phyloP scores from a whole-genome alignment of 2,888 invertebrate genomes.

The Cordylochernes scorpioides region DNA sequence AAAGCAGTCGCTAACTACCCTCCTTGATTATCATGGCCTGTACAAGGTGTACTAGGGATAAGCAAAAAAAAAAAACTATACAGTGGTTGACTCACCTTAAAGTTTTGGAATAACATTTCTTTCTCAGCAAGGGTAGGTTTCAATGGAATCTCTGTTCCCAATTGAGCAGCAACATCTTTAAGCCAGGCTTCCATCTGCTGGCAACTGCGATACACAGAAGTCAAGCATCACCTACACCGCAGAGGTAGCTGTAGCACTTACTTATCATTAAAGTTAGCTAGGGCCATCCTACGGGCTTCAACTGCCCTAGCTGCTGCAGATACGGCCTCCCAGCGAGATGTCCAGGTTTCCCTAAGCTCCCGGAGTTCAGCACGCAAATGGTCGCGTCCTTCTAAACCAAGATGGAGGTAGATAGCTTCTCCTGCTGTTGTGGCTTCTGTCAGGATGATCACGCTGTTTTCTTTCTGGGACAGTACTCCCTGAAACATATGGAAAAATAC shows the following conservation, averaged over 20 bases:
- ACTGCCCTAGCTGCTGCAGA: conserved; percentile 59
- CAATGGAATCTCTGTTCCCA: conserved; percentile 39
- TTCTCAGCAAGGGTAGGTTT: conserved; percentile 61
- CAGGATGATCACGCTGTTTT: conserved; percentile 6
- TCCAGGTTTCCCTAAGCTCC: conserved; percentile 49
- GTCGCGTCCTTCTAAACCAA: conserved; percentile 64
- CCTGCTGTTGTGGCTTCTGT: conserved; percentile 34
- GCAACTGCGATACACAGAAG: conserved; percentile 29
- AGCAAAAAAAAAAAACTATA: no score
- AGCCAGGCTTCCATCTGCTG: conserved; percentile 64
- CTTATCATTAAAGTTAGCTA: conserved; percentile 64
- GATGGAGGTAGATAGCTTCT: conserved; percentile 57
- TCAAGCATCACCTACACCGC: background rate
- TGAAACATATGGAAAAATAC: conserved; percentile 1
- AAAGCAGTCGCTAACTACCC: no score
- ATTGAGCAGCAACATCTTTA: conserved; percentile 42
- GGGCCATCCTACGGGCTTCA: conserved; percentile 60
- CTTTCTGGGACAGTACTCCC: conserved; percentile 8
- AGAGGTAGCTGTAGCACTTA: conserved; percentile 1
- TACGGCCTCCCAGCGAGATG: conserved; percentile 53
- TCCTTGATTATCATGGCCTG: no score
- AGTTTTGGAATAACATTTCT: conserved; percentile 53
- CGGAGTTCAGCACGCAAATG: conserved; percentile 51
- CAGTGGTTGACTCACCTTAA: conserved; percentile 28
- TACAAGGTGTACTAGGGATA: no score